Percentiles rank a stretch among this genome's conserved stretches.
These are phyloP conservation scores for Sarcophaga variegata DNA, from an alignment of 2,888 invertebrate species.

Conservation along the genomic window DNA sequence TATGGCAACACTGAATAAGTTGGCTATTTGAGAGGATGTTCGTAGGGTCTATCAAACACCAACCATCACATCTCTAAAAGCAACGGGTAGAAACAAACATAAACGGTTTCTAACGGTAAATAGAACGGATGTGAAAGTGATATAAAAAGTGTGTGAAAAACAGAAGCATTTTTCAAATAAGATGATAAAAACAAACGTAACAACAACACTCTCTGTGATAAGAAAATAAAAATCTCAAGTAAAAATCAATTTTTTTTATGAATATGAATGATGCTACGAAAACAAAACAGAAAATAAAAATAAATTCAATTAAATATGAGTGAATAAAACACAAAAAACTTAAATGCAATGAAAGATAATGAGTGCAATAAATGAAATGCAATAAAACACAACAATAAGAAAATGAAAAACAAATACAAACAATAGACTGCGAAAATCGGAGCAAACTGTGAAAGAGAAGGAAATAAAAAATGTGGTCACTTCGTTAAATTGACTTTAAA, in stretches of 20 bases:
- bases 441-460: neutral
- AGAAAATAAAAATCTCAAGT: conserved; percentile 7
- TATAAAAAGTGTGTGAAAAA: conserved; percentile 42
- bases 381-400: neutral
- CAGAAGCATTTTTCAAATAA: neutral
- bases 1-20: conserved; percentile 44
- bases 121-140: conserved; percentile 58
- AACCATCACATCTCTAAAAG: conserved; percentile 48
- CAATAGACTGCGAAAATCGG: neutral
- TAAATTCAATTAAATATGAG: neutral
- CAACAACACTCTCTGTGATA: neutral
- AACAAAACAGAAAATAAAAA: conserved; percentile 14
- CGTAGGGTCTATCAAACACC: neutral
- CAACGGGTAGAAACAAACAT: conserved; percentile 59
- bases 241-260: neutral
- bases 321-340: neutral
- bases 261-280: conserved; percentile 16
- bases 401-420: neutral
- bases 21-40: conserved; percentile 34
- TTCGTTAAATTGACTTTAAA: neutral
- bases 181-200: neutral
- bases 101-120: conserved; percentile 58
- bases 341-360: neutral
- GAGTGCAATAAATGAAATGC: conserved; percentile 13
- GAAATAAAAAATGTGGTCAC: conserved; percentile 1